These are phyloP conservation scores for Microtus richardsoni DNA, from an alignment of 2,113 vertebrate genomes.

Conservation along the genomic window DNA sequence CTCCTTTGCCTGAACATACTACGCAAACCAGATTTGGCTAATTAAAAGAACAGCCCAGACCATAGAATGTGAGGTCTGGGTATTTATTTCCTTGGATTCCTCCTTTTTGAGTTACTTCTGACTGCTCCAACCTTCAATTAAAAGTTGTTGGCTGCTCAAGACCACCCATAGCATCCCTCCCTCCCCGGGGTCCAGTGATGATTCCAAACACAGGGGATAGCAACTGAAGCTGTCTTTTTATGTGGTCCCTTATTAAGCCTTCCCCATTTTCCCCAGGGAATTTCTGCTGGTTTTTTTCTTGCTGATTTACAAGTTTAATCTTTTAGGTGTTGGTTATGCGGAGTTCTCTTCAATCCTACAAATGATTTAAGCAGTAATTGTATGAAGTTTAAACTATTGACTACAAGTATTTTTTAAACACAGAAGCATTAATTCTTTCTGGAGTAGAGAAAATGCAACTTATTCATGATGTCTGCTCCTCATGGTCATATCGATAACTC, in stretches of 20 bases:
- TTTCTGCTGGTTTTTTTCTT: background rate
- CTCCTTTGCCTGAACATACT: background rate
- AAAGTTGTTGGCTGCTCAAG: background rate
- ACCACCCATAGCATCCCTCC: background rate
- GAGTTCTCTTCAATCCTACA: background rate
- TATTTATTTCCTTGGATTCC: background rate
- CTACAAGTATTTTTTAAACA: background rate
- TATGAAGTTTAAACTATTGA: background rate
- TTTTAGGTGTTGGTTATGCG: background rate
- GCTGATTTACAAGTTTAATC: background rate
- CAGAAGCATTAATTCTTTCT: background rate
- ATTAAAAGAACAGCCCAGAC: background rate
- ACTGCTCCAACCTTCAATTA: background rate
- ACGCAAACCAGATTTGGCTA: too few relatives aligned
- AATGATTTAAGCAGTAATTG: constrained; percentile 9
- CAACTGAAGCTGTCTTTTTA: background rate
- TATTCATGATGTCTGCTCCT: background rate
- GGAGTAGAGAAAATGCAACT: background rate
- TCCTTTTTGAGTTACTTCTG: background rate
- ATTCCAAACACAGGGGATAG: background rate
- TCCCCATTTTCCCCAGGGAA: background rate
- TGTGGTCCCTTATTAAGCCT: background rate
- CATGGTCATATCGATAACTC: background rate
- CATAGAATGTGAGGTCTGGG: background rate
- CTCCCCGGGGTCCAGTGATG: background rate